phyloP scores from a whole-genome alignment of 2,888 invertebrate genomes.

The Rhagophthalmus giganteus region DNA sequence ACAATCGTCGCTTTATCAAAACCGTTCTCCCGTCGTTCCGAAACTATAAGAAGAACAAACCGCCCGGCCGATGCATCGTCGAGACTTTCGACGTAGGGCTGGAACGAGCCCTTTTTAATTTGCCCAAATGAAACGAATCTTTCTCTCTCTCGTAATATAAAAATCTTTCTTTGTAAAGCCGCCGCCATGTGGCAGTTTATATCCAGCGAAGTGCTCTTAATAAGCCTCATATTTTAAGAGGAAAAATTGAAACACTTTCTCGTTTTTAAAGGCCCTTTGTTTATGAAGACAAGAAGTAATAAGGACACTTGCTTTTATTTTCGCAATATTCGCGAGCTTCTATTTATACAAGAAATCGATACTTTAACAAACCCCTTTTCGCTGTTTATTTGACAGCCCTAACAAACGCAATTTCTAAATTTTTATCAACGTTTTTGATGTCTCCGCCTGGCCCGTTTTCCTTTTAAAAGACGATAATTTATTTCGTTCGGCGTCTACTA shows the following conservation, averaged over 20 bases:
- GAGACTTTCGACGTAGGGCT: constrained; percentile 8
- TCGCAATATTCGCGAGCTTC: neutral
- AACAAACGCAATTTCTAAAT: neutral
- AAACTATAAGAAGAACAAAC: constrained; percentile 16
- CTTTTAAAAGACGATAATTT: too few relatives aligned
- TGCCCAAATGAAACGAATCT: constrained; percentile 25
- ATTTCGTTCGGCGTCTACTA: too few relatives aligned
- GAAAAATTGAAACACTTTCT: constrained; percentile 7
- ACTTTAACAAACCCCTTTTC: neutral
- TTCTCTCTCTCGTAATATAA: constrained; percentile 21
- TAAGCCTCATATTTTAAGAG: constrained; percentile 18
- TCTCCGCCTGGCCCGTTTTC: too few relatives aligned
- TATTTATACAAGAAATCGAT: neutral
- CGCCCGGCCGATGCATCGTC: too few relatives aligned
- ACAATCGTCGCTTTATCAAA: constrained; percentile 9
- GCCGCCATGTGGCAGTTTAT: constrained; percentile 23
- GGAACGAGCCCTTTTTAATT: constrained; percentile 20
- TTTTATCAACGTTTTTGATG: too few relatives aligned
- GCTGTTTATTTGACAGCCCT: neutral
- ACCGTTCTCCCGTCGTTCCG: constrained; percentile 6
- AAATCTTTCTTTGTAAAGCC: constrained; percentile 14
- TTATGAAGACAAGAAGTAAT: neutral
- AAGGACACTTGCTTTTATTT: neutral
- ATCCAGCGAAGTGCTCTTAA: constrained; percentile 19
- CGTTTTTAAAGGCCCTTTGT: constrained; percentile 2